Base-by-base conservation (phyloP, 1,140 invertebrate species). In the Listronotus bonariensis region DNA sequence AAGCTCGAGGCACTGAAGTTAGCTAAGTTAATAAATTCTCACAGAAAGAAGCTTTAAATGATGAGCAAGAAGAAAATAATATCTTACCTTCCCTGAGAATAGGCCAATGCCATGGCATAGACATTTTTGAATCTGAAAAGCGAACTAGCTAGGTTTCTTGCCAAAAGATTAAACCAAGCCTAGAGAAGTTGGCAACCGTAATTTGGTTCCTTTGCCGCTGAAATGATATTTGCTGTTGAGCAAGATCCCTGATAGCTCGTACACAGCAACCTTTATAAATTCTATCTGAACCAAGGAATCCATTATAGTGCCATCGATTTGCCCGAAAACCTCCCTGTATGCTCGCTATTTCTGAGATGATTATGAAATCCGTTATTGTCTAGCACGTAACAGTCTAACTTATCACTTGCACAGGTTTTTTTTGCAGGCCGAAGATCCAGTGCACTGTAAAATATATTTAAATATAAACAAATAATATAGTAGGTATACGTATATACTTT, bases 341-440 rank as follows among this genome's bases (percentile, higher is more conserved):
- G 89, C 51, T 91, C 86, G 32, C 85, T 82, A 64, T 90, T 87
- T 96, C 92, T 5, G 92, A 95, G 20, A 95, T 87, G 32, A 96
- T 90, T n/a, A 96, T 89, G n/a, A 77, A 95, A 97, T 9, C 94
- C 94, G 77, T 93, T 95, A 77, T 96, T 93, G 72, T 97, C 94
- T 40, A 96, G 79, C 10, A 97, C 89, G 76, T 94, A 96, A 77
- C 94, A 97, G 72, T 96, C 92, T 4, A 96, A 80, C 68, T 92
- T 89, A 65, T 90, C 89, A 10, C 91, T 92, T 32, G 89, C 90
- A 73, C 93, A 95, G 4, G 90, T 92, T 74, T 92, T 91, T n/a
- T 65, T 88, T 89, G 73, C 92, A 93, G 34, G 81, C 80, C 8
- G 83, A 83, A 42, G 83, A 84, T 6, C 84, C 86, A 17, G 87